Conservation (phyloP, 1,140 invertebrate genomes). For the Drosophila triauraria region DNA sequence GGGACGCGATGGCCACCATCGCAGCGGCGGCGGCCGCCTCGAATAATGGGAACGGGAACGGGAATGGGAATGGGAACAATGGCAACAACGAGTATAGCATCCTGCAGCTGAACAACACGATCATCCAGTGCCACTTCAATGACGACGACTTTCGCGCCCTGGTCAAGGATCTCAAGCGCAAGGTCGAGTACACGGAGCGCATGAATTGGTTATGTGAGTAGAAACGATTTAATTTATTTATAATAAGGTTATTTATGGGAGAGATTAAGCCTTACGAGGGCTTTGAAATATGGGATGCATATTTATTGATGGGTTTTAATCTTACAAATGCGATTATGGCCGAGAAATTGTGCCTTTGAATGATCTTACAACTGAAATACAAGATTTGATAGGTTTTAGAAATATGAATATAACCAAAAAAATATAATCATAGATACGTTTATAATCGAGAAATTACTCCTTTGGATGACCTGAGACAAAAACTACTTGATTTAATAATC, state of each 20-base stretch:
- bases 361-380: neutral
- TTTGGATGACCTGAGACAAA: no score
- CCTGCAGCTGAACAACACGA: slow-evolving; percentile 81
- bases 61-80: slow-evolving; percentile 41
- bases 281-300: neutral
- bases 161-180: slow-evolving; percentile 83
- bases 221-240: neutral
- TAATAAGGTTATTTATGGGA: no score
- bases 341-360: neutral
- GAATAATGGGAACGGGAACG: slow-evolving; percentile 26
- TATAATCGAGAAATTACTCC: no score
- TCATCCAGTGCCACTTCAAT: slow-evolving; percentile 84
- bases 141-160: slow-evolving; percentile 81
- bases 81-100: slow-evolving; percentile 83
- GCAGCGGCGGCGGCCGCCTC: slow-evolving; percentile 34
- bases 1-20: slow-evolving; percentile 35
- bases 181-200: slow-evolving; percentile 84
- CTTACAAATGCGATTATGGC: neutral
- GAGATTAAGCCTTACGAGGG: no score
- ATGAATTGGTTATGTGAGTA: slow-evolving; percentile 85
- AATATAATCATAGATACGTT: no score
- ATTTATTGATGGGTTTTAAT: neutral
- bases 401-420: no score
- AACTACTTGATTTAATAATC: neutral
- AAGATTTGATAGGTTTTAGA: no score